These are phyloP conservation scores for Otus sunia DNA, from an alignment of 2,113 vertebrate genomes.

Conservation along the genomic window DNA sequence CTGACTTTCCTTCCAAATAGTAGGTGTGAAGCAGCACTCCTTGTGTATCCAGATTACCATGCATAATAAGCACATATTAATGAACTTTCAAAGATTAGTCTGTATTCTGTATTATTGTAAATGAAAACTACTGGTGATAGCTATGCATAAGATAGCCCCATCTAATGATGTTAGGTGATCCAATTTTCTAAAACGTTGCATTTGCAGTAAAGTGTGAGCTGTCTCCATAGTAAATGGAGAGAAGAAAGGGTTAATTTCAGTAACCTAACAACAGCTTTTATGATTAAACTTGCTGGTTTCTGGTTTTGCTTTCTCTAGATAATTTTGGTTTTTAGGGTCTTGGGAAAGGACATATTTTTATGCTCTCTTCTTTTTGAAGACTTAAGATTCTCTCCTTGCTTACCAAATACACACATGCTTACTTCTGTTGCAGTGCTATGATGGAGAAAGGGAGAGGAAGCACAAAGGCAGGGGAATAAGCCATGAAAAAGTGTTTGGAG, in stretches of 20 bases:
- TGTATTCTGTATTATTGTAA: background rate
- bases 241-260: background rate
- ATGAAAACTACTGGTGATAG: background rate
- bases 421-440: background rate
- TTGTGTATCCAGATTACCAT: background rate
- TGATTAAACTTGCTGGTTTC: background rate
- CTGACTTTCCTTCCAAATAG: background rate
- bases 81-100: background rate
- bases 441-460: background rate
- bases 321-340: background rate
- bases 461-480: background rate
- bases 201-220: background rate
- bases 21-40: background rate
- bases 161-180: background rate
- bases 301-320: background rate
- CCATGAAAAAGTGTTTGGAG: background rate
- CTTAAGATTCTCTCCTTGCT: background rate
- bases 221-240: background rate
- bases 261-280: background rate
- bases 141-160: background rate
- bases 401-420: background rate
- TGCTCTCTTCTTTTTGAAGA: background rate
- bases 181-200: background rate
- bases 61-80: background rate
- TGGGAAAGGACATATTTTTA: background rate